Base-by-base conservation (phyloP, 2,888 invertebrate genomes). In the Nycteola revayana region DNA sequence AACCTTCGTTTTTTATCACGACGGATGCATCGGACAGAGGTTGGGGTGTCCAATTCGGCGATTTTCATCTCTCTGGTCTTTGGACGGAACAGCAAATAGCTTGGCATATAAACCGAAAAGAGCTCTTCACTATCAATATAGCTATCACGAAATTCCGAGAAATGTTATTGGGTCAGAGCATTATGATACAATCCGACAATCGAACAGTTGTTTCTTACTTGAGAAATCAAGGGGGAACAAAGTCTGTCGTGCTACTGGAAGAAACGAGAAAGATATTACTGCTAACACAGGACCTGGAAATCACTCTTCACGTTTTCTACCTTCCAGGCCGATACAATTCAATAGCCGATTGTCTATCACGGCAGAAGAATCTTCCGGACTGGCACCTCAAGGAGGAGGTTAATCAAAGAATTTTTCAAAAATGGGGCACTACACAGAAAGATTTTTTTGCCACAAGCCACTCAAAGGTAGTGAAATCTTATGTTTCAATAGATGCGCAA, bases 31-130 rank as follows among this genome's bases (percentile, higher is more conserved):
- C 60, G 4, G 28, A 54, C 32, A n/a, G 8, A 3, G 54, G 56
- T 0, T 56, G 53, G 54, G 53, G 59, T 0, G 31, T 41, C 1
- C 46, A 52, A 5, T 3, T 60, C 0, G 28, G 31, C 8, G 23
- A 41, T 8, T 1, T 8, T 1, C 18, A 10, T 3, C 7, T 0
- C 14, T 17, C 32, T 1, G 49, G 43, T 0, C 1, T 0, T 1
- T 60, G 60, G 59, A 36, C 32, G 0, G 1, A 9, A 1, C 25
- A 41, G 0, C 56, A 59, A 21, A 0, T 3, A 3, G 0, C 2
- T 0, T 60, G 56, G 52, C 60, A 63, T 9, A 45, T 44, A 27
- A 63, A 61, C 33, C 9, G 23, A 7, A 63, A 53, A 23, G 58
- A 59, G 9, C 14, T 63, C 0, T 54, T 18, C 8, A 26, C 55